Base-by-base conservation (phyloP, 1,140 invertebrate genomes). In the Helicoverpa armigera region DNA sequence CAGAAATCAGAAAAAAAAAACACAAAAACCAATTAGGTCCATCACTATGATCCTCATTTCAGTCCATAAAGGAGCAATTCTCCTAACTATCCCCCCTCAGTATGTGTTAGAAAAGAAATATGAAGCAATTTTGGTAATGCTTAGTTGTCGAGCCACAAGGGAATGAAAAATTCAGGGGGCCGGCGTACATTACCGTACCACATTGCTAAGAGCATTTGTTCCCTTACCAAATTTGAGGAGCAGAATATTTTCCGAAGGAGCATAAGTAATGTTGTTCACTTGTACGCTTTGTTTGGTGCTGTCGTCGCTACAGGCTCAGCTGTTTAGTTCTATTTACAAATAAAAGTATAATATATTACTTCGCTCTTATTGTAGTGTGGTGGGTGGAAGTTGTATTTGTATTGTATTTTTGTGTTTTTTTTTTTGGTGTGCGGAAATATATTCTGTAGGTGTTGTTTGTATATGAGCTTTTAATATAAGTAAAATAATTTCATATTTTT, bases 121-220 rank as follows among this genome's bases (percentile, higher is more conserved):
- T 94, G 92, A 94, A 89, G 93, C 92, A 94, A 94, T 94, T 94
- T 93, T 88, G 89, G 92, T 94, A 94, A 94, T 94, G 93, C 90
- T 92, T 90, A 93, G 92, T 93, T 94, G 92, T 92, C 91, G 89
- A 90, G 91, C 90, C 92, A 92, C 92, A 88, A 91, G 92, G 92
- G 92, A 94, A 94, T 94, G 92, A 94, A 94, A 94, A 94, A 94
- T 94, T 94, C 91, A 94, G 90, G 92, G 90, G 89, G 92, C 90
- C 85, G 88, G 84, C 90, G 89, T 86, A 91, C 91, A 93, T 94
- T 92, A 91, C 92, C 83, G 88, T 88, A 89, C 83, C 88, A 90
- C 90, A 91, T 93, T 92, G 91, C 90, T 89, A 88, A 91, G 88
- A 92, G 88, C 87, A 89, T 93, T 93, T 91, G 92, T 92, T 92